These are phyloP conservation scores for Lophotriccus pileatus DNA, from an alignment of 2,797 vertebrate genomes.

Conservation along the genomic window DNA sequence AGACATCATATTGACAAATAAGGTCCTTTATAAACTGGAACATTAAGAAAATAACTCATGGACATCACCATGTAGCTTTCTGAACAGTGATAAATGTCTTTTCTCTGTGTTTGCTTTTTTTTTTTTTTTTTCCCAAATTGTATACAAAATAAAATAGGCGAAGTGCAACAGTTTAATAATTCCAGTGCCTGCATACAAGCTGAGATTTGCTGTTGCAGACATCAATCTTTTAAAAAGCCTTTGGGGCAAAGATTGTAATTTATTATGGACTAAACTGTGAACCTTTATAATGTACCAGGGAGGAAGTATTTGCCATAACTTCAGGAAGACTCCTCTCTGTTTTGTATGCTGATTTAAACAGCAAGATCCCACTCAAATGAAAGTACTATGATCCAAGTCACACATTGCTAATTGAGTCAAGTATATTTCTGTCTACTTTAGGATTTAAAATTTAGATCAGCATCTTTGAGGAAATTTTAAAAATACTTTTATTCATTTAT, in stretches of 20 bases:
- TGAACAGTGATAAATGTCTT: not conserved
- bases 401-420: not conserved
- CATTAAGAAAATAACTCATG: conserved; percentile 7
- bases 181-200: not conserved
- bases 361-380: not conserved
- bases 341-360: not conserved
- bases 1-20: not conserved
- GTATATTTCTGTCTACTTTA: not conserved
- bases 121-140: not conserved
- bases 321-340: not conserved
- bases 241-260: not conserved
- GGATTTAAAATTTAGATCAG: not conserved
- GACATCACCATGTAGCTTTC: not conserved
- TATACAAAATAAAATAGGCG: not conserved
- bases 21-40: not conserved
- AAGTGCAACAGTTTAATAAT: not conserved
- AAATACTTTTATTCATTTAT: not conserved
- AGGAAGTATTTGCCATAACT: not conserved
- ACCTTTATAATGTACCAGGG: not conserved
- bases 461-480: not conserved
- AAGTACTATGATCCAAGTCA: not conserved
- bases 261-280: not conserved
- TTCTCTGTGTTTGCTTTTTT: not conserved
- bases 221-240: not conserved
- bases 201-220: not conserved